Evolutionary conservation across 1,140 invertebrate species (phyloP).

Genomic region (Melanaphis sacchari): DNA sequence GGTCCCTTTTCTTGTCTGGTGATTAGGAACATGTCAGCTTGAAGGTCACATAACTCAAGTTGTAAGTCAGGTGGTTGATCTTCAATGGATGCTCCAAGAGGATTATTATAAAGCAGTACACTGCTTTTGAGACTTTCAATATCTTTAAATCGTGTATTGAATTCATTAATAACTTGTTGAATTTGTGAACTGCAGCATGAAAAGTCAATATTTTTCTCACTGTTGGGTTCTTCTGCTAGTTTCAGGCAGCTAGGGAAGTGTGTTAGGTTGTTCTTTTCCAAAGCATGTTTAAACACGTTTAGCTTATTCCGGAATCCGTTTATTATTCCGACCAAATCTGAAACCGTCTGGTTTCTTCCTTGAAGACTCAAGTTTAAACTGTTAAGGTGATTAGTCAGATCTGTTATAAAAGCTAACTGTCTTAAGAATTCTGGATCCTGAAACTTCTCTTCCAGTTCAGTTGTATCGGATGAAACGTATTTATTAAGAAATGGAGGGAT

Average conservation of each 20-base stretch:
- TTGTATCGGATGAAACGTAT: conserved; percentile 47
- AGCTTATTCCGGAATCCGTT: conserved; percentile 29
- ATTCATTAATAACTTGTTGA: conserved; percentile 12
- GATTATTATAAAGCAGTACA: conserved; percentile 10
- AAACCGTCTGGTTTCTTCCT: conserved; percentile 22
- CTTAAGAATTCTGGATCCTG: conserved; percentile 14
- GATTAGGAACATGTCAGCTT: background rate
- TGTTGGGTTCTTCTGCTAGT: conserved; percentile 1
- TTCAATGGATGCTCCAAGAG: background rate
- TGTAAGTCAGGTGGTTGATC: conserved; percentile 10
- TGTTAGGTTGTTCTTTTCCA: conserved; percentile 22
- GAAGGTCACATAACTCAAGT: conserved; percentile 4
- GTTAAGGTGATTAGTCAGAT: background rate
- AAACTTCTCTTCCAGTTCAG: conserved; percentile 49
- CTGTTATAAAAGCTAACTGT: background rate
- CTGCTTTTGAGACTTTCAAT: conserved; percentile 21
- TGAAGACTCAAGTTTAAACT: conserved; percentile 11
- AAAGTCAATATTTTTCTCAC: background rate
- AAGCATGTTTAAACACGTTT: conserved; percentile 32
- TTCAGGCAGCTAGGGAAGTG: conserved; percentile 4
- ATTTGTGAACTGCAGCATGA: conserved; percentile 27
- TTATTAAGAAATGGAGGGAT: conserved; percentile 47
- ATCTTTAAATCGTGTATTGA: background rate
- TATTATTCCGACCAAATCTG: background rate
- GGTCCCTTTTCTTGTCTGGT: conserved; percentile 1